Conservation (phyloP, 2,113 vertebrate genomes). For the Prietella phreatophila region DNA sequence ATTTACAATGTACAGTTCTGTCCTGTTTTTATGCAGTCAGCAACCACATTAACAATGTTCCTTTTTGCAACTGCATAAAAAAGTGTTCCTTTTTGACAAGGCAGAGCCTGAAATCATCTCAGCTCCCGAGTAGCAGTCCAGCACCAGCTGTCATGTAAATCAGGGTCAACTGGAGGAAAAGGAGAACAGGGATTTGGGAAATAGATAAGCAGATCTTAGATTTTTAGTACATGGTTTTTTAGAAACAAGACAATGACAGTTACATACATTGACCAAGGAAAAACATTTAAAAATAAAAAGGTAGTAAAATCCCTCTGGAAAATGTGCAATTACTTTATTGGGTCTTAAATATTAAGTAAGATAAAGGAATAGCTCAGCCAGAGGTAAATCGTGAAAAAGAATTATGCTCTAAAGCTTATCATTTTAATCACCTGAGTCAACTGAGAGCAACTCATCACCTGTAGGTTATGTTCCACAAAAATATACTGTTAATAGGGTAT, state of each 20-base stretch:
- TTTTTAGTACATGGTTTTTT: neutral
- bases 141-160: slow-evolving; percentile 14
- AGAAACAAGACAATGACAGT: neutral
- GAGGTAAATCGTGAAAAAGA: no score
- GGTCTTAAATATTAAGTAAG: neutral
- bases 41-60: neutral
- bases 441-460: neutral
- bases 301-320: neutral
- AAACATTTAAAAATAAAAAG: neutral
- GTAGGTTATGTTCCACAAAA: neutral
- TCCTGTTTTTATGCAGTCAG: neutral
- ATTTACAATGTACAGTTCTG: neutral
- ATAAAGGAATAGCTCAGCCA: neutral
- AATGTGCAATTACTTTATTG: neutral
- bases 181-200: neutral
- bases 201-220: neutral
- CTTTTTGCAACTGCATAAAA: neutral
- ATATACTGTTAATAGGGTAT: neutral
- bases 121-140: neutral
- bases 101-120: slow-evolving; percentile 9
- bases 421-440: neutral
- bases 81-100: neutral
- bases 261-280: neutral
- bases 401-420: neutral
- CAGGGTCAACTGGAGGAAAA: slow-evolving; percentile 14